Conservation (phyloP, 1,140 invertebrate genomes). For the Cephus cinctus region DNA sequence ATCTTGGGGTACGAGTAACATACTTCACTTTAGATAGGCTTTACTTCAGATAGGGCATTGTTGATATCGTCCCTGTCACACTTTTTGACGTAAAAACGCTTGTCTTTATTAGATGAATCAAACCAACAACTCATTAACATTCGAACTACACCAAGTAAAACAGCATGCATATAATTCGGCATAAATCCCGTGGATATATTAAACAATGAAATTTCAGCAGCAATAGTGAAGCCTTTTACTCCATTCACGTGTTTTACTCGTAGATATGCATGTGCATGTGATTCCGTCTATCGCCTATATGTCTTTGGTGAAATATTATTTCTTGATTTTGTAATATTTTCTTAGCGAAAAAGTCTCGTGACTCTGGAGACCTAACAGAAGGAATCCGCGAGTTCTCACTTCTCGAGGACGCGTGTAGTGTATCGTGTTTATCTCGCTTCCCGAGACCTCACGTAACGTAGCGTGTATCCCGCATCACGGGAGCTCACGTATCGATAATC, state of each 20-base stretch:
- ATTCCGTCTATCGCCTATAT: no score
- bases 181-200: slow-evolving; percentile 1
- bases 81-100: slow-evolving; percentile 15
- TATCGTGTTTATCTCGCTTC: no score
- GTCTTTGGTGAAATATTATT: no score
- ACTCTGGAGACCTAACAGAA: no score
- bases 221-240: slow-evolving; percentile 9
- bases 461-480: no score
- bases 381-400: no score
- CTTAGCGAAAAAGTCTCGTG: no score
- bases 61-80: background rate
- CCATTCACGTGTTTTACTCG: slow-evolving; percentile 5
- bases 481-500: no score
- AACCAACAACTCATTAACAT: slow-evolving; percentile 13
- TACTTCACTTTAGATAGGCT: slow-evolving; percentile 9
- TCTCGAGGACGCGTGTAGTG: no score
- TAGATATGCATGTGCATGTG: no score
- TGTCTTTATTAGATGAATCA: slow-evolving; percentile 3
- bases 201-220: slow-evolving; percentile 6
- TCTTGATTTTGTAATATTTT: no score
- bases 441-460: no score
- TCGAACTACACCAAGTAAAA: slow-evolving; percentile 9
- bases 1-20: slow-evolving; percentile 12
- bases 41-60: background rate
- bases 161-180: slow-evolving; percentile 14